A percentile compares a stretch with the other conserved stretches of the same genome.
These are phyloP conservation scores for Clarias gariepinus DNA, from an alignment of 2,113 vertebrate species.

Conservation along the genomic window DNA sequence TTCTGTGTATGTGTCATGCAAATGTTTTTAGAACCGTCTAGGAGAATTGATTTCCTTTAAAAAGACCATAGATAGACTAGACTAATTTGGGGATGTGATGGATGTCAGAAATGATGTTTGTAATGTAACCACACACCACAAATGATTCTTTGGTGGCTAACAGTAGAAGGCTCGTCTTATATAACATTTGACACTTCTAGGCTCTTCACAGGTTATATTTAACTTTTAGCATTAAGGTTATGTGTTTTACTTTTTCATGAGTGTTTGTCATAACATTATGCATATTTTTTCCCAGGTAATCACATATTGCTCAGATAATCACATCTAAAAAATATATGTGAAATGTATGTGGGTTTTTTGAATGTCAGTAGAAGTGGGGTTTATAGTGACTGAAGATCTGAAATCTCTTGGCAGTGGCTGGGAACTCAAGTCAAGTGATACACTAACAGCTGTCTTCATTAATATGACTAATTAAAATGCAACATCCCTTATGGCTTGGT, in stretches of 20 bases:
- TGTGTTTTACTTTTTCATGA: neutral
- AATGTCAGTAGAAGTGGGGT: neutral
- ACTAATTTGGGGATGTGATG: neutral
- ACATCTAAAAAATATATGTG: neutral
- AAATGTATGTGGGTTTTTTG: neutral
- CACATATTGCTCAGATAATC: neutral
- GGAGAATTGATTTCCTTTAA: constrained; percentile 10
- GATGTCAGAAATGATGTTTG: constrained; percentile 28
- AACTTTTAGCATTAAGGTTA: neutral
- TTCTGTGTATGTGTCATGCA: constrained; percentile 9
- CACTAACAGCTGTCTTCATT: constrained; percentile 58
- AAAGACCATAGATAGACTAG: constrained; percentile 11
- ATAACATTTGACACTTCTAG: neutral
- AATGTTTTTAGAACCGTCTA: neutral
- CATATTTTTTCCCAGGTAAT: neutral
- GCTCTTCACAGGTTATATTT: neutral
- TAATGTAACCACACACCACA: neutral
- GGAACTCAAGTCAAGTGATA: constrained; percentile 48
- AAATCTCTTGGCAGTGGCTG: constrained; percentile 38
- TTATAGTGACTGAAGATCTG: constrained; percentile 2
- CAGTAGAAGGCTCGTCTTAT: neutral
- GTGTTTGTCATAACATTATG: neutral
- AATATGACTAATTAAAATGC: constrained; percentile 58
- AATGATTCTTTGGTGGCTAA: neutral
- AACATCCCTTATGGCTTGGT: constrained; percentile 53